These are phyloP conservation scores for Resseliella maxima DNA, from an alignment of 2,888 invertebrate species.

Conservation along the genomic window DNA sequence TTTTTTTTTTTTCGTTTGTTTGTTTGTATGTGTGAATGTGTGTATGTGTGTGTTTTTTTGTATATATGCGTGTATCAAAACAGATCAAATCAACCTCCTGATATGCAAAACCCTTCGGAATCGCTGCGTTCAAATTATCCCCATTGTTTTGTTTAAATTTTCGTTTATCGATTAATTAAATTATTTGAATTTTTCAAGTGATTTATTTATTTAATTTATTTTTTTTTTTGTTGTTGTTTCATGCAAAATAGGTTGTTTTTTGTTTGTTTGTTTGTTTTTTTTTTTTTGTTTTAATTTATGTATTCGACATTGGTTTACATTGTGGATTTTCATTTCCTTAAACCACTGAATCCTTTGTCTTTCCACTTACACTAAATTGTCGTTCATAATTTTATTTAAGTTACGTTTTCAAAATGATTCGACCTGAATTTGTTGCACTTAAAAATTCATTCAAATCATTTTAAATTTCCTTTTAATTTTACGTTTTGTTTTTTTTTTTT, in stretches of 20 bases:
- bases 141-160: background rate
- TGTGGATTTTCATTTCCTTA: background rate
- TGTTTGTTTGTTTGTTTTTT: no score
- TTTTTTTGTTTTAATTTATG: background rate
- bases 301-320: background rate
- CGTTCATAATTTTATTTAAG: constrained; percentile 33
- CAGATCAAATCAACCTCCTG: background rate
- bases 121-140: constrained; percentile 34
- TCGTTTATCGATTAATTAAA: constrained; percentile 42
- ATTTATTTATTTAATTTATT: constrained; percentile 13
- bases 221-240: background rate
- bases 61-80: background rate
- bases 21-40: no score
- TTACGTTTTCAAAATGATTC: background rate
- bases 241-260: constrained; percentile 49
- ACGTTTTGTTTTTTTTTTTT: background rate
- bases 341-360: constrained; percentile 13
- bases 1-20: background rate
- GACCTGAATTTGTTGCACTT: background rate
- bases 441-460: constrained; percentile 39
- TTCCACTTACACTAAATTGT: constrained; percentile 18
- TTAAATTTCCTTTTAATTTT: background rate
- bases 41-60: background rate
- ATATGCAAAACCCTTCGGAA: background rate
- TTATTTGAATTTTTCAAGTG: constrained; percentile 46